Evolutionary conservation across 2,888 invertebrate genomes (phyloP).

Genomic region (Tipula unca): DNA sequence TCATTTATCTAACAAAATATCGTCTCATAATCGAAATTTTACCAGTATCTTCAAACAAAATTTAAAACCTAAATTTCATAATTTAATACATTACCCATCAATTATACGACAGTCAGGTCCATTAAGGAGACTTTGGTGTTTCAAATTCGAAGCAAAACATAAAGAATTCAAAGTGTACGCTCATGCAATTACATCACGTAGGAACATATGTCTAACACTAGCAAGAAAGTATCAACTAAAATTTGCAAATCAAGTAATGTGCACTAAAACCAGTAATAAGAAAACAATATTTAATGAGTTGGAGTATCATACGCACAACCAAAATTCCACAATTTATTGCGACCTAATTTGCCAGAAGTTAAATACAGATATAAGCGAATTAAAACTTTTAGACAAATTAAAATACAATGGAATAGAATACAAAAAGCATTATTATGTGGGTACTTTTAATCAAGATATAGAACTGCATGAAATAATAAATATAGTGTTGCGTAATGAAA

Average conservation of each 20-base stretch:
- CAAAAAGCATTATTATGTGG: conserved; percentile 22
- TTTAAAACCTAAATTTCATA: conserved; percentile 29
- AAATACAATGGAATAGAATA: conserved; percentile 22
- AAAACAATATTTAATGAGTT: neutral
- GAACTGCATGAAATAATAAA: conserved; percentile 23
- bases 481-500: conserved; percentile 22
- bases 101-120: conserved; percentile 28
- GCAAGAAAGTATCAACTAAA: conserved; percentile 28
- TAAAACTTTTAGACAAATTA: conserved; percentile 23
- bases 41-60: conserved; percentile 26
- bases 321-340: conserved; percentile 23
- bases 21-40: conserved; percentile 24
- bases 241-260: conserved; percentile 24
- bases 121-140: conserved; percentile 27
- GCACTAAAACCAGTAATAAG: neutral
- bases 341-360: conserved; percentile 23
- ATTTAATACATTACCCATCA: conserved; percentile 28
- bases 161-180: conserved; percentile 28
- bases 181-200: conserved; percentile 28
- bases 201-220: conserved; percentile 29
- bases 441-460: conserved; percentile 23
- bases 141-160: conserved; percentile 29
- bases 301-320: conserved; percentile 21
- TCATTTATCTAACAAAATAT: conserved; percentile 23
- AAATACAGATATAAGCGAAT: conserved; percentile 18